Base-by-base conservation (phyloP, 2,113 vertebrate genomes). In the Tauraco erythrolophus region DNA sequence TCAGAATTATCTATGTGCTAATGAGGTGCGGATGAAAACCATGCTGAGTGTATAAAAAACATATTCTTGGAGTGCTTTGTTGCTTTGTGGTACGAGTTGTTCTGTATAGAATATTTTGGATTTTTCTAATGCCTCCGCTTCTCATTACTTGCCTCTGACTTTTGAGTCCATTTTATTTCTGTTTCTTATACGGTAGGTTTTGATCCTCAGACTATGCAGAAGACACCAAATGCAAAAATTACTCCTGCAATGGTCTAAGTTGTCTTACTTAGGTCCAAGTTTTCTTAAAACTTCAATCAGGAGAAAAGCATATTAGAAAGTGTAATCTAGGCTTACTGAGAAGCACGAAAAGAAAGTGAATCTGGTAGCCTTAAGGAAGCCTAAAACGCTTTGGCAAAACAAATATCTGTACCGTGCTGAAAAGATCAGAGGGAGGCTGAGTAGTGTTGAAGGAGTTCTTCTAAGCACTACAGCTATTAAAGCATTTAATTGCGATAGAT, bases 1-100 rank as follows among this genome's bases (percentile, higher is more conserved):
- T 86, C 94, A 88, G 88, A 86, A 89, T 88, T 90, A 84, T 90
- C 89, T 92, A 39, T 70, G 85, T 65, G 65, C 88, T 97, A 95
- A 96, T 70, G 94, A 94, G 87, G 92, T 91, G 71, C 0, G 56
- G 92, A 75, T 84, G 66, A 94, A 95, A 90, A 81, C 84, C 88
- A 91, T 88, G 69, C 76, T 83, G 84, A 94, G 81, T 66, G 66
- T 64, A 80, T 91, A 84, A 80, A 89, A 96, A 94, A 46, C 84
- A 89, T 92, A 90, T 91, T 94, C 50, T 68, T 74, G 89, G 81
- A 96, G 77, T 11, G 41, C 74, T 87, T 79, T 97, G 80, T 93
- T 95, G 74, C 61, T 69, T 95, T 96, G 74, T 91, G 87, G 68
- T 74, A 62, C 0, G 23, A 88, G 37, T 91, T 83, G 41, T 50